A percentile compares a stretch with the other conserved stretches of the same genome.
phyloP scores from a whole-genome alignment of 2,113 vertebrate genomes.

The Daboia siamensis region DNA sequence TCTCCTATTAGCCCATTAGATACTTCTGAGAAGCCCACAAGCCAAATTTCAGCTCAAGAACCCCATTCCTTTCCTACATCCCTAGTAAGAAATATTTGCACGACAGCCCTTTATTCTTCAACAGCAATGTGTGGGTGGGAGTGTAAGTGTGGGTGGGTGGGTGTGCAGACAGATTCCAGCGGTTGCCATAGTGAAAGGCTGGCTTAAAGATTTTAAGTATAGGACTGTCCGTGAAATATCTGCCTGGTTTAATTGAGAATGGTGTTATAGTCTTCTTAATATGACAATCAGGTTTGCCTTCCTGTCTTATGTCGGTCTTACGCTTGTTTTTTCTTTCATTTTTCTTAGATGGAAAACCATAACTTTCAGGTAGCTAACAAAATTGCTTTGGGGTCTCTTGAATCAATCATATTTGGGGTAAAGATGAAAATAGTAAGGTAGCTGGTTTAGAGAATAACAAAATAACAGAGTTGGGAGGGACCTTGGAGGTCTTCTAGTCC shows the following conservation, averaged over 20 bases:
- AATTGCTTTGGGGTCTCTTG: background rate
- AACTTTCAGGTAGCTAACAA: background rate
- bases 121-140: slow-evolving; percentile 11
- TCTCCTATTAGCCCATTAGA: background rate
- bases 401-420: background rate
- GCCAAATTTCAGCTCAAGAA: background rate
- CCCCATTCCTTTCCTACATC: background rate
- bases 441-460: background rate
- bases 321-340: background rate
- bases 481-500: background rate
- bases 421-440: background rate
- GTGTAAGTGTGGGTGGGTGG: background rate
- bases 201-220: background rate
- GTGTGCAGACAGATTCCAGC: slow-evolving; percentile 4
- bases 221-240: slow-evolving; percentile 4
- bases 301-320: background rate
- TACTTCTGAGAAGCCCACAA: background rate
- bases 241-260: slow-evolving; percentile 2
- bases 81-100: background rate
- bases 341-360: background rate
- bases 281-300: background rate
- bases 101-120: background rate
- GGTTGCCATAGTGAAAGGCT: background rate
- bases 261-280: background rate
- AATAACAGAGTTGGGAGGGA: background rate